These are phyloP conservation scores for Mythimna vitellina DNA, from an alignment of 2,888 invertebrate genomes.

Conservation along the genomic window DNA sequence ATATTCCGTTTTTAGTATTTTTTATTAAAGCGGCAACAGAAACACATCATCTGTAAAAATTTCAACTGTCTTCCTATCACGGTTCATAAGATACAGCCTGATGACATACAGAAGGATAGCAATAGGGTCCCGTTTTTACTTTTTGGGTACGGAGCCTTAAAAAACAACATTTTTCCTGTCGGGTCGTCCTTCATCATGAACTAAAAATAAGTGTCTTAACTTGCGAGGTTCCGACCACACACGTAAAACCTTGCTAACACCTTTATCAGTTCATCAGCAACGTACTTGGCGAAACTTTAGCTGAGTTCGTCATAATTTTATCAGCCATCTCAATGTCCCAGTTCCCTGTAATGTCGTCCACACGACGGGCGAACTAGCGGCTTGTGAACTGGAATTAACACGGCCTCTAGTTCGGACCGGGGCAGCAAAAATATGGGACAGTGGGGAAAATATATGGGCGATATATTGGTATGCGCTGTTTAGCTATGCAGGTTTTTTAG, in stretches of 20 bases:
- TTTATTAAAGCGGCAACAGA: no score
- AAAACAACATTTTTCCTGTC: no score
- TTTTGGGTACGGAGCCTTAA: no score
- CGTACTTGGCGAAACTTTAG: slow-evolving; percentile 38
- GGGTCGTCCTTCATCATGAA: neutral
- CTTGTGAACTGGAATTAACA: slow-evolving; percentile 68
- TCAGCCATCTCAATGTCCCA: slow-evolving; percentile 46
- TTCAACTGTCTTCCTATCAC: no score
- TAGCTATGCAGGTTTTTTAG: neutral
- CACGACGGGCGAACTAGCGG: slow-evolving; percentile 49
- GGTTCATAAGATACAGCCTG: no score
- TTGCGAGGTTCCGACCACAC: neutral
- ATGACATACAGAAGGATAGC: no score
- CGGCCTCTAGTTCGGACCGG: slow-evolving; percentile 49
- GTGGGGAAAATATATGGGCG: slow-evolving; percentile 1
- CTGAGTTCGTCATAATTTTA: slow-evolving; percentile 43
- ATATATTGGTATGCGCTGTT: slow-evolving; percentile 16
- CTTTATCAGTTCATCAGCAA: slow-evolving; percentile 40
- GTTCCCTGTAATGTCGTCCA: slow-evolving; percentile 51
- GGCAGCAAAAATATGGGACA: slow-evolving; percentile 51
- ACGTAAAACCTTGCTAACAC: slow-evolving; percentile 19
- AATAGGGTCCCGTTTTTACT: no score
- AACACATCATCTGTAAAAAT: no score
- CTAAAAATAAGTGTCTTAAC: neutral
- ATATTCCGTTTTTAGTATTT: no score